phyloP scores from a whole-genome alignment of 2,888 invertebrate genomes.

The Plagodis dolabraria region DNA sequence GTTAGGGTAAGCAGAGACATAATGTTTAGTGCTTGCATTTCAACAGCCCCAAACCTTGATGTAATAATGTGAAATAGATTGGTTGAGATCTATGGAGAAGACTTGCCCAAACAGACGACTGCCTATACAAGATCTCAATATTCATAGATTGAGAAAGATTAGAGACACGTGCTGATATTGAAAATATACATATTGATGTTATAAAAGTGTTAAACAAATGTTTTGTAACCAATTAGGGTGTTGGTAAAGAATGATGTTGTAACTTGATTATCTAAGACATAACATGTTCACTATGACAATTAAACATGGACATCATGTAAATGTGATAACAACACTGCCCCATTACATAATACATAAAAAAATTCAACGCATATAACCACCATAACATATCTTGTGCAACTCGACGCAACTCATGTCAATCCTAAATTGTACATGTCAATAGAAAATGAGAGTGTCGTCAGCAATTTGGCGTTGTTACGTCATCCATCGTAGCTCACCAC shows the following conservation, averaged over 20 bases:
- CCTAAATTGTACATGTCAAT: slow-evolving; percentile 58
- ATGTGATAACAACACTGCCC: slow-evolving; percentile 1
- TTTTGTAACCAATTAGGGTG: too few species aligned
- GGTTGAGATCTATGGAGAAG: too few species aligned
- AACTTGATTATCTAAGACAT: too few species aligned
- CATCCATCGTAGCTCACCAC: slow-evolving; percentile 40
- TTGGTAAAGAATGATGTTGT: too few species aligned
- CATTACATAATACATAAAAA: slow-evolving; percentile 23
- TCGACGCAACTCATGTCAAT: slow-evolving; percentile 42
- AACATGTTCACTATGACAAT: not conserved
- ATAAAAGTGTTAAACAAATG: too few species aligned
- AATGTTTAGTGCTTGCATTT: slow-evolving; percentile 13
- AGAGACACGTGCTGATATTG: too few species aligned
- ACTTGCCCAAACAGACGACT: too few species aligned
- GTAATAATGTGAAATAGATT: too few species aligned
- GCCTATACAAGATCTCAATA: too few species aligned
- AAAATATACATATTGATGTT: too few species aligned
- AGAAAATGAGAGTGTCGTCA: slow-evolving; percentile 72
- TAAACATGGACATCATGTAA: slow-evolving; percentile 4
- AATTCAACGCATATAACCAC: slow-evolving; percentile 24
- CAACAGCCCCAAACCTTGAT: slow-evolving; percentile 6
- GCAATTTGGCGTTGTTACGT: slow-evolving; percentile 61
- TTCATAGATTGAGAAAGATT: too few species aligned
- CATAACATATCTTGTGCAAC: slow-evolving; percentile 39
- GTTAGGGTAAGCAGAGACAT: slow-evolving; percentile 17